Conservation (phyloP, 2,888 invertebrate genomes). For the Tridacna gigas region DNA sequence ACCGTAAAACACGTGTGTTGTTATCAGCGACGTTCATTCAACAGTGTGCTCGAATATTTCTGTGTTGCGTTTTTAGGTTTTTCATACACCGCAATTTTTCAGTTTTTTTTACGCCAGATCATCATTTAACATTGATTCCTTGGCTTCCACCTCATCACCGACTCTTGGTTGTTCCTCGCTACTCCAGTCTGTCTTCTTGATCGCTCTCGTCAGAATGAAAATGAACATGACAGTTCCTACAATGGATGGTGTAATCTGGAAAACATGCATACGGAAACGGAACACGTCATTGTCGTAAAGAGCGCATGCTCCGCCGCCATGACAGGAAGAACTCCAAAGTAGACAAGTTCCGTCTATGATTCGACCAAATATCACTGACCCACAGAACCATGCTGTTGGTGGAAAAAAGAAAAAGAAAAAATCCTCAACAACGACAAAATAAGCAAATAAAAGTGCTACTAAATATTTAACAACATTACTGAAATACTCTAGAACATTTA, state of each 20-base stretch:
- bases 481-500: too few species aligned
- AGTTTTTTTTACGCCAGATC: not conserved
- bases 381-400: not conserved
- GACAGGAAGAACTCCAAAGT: slow-evolving; percentile 20
- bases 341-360: slow-evolving; percentile 22
- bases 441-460: too few species aligned
- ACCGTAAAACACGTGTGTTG: too few species aligned
- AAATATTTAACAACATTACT: too few species aligned
- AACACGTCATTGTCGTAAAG: slow-evolving; percentile 22
- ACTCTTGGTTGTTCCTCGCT: slow-evolving; percentile 28
- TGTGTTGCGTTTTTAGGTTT: too few species aligned
- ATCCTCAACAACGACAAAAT: too few species aligned
- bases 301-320: slow-evolving; percentile 24
- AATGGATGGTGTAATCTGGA: not conserved
- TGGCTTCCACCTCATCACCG: slow-evolving; percentile 23
- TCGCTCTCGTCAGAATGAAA: slow-evolving; percentile 1
- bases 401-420: too few species aligned
- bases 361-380: slow-evolving; percentile 5
- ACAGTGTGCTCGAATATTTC: too few species aligned
- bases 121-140: slow-evolving; percentile 28
- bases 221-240: slow-evolving; percentile 2
- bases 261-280: slow-evolving; percentile 15
- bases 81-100: too few species aligned
- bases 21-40: too few species aligned
- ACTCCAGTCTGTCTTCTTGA: slow-evolving; percentile 22